Conservation (phyloP, 2,888 invertebrate species). For the Eumacrocentrus americanus region DNA sequence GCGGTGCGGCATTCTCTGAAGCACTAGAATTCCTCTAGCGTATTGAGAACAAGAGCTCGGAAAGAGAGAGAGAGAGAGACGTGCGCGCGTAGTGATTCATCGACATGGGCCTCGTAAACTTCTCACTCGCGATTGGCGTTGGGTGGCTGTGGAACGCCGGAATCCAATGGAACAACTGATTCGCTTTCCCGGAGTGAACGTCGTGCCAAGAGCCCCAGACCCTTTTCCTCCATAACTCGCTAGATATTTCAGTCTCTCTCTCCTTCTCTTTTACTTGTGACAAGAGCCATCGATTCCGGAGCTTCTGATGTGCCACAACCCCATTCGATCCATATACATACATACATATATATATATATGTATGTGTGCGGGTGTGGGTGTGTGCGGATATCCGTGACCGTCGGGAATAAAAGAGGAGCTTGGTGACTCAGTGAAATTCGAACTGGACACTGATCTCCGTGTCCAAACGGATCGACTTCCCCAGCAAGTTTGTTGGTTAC, state of each 20-base stretch:
- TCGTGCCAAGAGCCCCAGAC: slow-evolving; percentile 20
- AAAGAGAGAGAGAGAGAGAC: background rate
- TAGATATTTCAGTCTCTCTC: slow-evolving; percentile 8
- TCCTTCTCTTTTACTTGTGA: background rate
- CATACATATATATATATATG: too few relatives aligned
- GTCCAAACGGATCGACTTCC: background rate
- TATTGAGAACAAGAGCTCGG: slow-evolving; percentile 1
- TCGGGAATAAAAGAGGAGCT: background rate
- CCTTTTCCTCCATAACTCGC: slow-evolving; percentile 15
- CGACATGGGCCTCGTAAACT: slow-evolving; percentile 36
- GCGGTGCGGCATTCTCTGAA: background rate
- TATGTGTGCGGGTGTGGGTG: background rate
- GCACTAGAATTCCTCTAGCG: background rate
- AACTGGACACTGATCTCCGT: background rate
- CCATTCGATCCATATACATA: background rate
- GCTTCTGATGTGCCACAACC: background rate
- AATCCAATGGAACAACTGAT: slow-evolving; percentile 21
- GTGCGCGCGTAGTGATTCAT: slow-evolving; percentile 31
- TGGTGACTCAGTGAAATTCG: background rate
- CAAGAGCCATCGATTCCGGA: background rate
- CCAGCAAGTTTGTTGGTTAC: background rate
- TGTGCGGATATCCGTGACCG: too few relatives aligned
- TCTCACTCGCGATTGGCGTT: slow-evolving; percentile 36
- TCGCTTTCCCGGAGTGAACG: slow-evolving; percentile 1
- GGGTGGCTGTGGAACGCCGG: slow-evolving; percentile 7